Evolutionary conservation across 2,888 invertebrate genomes (phyloP).

Genomic region (Listrodromus nycthemerus): DNA sequence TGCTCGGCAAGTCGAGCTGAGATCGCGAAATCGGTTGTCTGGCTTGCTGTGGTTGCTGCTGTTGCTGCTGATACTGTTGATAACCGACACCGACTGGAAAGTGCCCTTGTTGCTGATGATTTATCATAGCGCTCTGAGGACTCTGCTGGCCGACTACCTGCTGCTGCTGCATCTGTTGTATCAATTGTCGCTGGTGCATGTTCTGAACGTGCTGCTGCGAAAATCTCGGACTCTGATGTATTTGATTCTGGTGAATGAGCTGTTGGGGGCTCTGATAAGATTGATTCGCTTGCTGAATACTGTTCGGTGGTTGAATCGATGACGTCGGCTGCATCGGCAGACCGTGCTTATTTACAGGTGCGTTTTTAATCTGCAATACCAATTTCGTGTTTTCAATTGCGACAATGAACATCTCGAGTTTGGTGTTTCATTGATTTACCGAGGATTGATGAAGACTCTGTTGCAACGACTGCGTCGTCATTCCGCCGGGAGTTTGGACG

Average conservation of each 20-base stretch:
- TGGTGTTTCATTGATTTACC: constrained; percentile 72
- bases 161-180: constrained; percentile 84
- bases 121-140: constrained; percentile 68
- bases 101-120: constrained; percentile 71
- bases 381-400: neutral
- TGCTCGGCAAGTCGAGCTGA: constrained; percentile 82
- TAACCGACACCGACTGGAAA: constrained; percentile 64
- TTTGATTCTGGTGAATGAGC: constrained; percentile 79
- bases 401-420: neutral
- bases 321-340: constrained; percentile 74
- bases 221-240: constrained; percentile 80
- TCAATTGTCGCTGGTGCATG: constrained; percentile 81
- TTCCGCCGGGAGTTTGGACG: constrained; percentile 74
- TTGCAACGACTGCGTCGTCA: constrained; percentile 76
- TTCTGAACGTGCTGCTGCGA: constrained; percentile 82
- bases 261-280: constrained; percentile 80
- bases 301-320: constrained; percentile 50
- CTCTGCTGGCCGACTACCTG: constrained; percentile 75
- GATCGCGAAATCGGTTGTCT: constrained; percentile 81
- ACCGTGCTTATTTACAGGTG: constrained; percentile 77
- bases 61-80: constrained; percentile 81
- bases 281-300: constrained; percentile 70
- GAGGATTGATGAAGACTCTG: constrained; percentile 76
- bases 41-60: constrained; percentile 79
- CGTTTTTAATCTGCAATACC: constrained; percentile 70